Evolutionary conservation across 2,888 invertebrate genomes (phyloP).

Genomic region (Nephrotoma flavescens): DNA sequence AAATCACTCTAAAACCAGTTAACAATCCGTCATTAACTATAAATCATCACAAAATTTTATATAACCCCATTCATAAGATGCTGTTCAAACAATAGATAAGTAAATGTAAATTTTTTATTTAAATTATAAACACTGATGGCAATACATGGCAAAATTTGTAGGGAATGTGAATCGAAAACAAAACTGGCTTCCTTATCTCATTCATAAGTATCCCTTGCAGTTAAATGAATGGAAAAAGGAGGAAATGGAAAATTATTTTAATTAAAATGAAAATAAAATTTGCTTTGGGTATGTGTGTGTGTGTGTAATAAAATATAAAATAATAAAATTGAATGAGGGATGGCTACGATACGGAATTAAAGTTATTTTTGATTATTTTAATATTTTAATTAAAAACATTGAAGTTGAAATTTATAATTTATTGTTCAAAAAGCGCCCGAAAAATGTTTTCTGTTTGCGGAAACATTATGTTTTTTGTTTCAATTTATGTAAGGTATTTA

Average conservation of each 20-base stretch:
- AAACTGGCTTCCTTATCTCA: neutral
- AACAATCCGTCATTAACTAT: neutral
- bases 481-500: no score
- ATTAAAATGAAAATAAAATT: neutral
- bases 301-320: neutral
- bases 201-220: neutral
- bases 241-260: neutral
- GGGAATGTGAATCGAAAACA: neutral
- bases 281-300: neutral
- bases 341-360: neutral
- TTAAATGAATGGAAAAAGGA: neutral
- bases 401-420: neutral
- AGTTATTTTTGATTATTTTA: neutral
- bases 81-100: neutral
- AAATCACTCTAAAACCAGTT: neutral
- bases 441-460: neutral
- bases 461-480: neutral
- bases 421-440: neutral
- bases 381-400: neutral
- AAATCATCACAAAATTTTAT: neutral
- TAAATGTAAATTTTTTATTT: neutral
- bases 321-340: neutral
- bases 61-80: neutral
- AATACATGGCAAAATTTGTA: neutral
- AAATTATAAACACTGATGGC: neutral